Base-by-base conservation (phyloP, 2,113 vertebrate genomes). In the Andinoacara biseriatus region DNA sequence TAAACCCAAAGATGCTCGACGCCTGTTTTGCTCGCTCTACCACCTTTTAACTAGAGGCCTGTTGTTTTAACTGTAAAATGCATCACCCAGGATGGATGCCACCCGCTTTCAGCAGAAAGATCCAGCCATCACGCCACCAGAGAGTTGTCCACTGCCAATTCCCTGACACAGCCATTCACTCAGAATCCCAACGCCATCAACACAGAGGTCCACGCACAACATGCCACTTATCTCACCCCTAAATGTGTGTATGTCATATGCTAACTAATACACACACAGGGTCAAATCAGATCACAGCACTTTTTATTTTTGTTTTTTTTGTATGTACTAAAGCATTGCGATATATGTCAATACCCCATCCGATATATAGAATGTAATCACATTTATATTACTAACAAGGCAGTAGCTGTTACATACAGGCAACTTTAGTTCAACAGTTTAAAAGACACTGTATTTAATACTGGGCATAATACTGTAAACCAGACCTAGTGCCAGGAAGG, bases 291-390 rank as follows among this genome's bases (percentile, higher is more conserved):
- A 54, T n/a, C 67, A 54, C 67, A 1, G 52, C 46, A 10, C 65
- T 24, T 52, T 52, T 69, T 26, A 77, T 65, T 40, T 67, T 67
- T 17, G 14, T 76, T 76, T 46, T 33, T 52, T 90, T 84, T 78
- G 76, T 90, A 24, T 86, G 82, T 86, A 87, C 26, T 83, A 75
- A 90, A 91, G 78, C 93, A 94, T 94, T 93, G 93, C 92, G 69
- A 93, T 93, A 93, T 94, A 92, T 94, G 90, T 94, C 92, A 92
- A 93, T 93, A 93, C 88, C 86, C 86, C 80, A 83, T 91, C 93
- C 90, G 87, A 90, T 83, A 90, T 86, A 85, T 86, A 87, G 82
- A 91, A 87, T 93, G 86, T 90, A 92, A 76, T 63, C 87, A 76
- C 88, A 86, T 82, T 52, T 78, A 20, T 85, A 83, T 65, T 58